Percentiles rank a stretch among this genome's conserved stretches.
These are phyloP conservation scores for Acanthopagrus latus DNA, from an alignment of 2,797 vertebrate genomes.

Conservation along the genomic window DNA sequence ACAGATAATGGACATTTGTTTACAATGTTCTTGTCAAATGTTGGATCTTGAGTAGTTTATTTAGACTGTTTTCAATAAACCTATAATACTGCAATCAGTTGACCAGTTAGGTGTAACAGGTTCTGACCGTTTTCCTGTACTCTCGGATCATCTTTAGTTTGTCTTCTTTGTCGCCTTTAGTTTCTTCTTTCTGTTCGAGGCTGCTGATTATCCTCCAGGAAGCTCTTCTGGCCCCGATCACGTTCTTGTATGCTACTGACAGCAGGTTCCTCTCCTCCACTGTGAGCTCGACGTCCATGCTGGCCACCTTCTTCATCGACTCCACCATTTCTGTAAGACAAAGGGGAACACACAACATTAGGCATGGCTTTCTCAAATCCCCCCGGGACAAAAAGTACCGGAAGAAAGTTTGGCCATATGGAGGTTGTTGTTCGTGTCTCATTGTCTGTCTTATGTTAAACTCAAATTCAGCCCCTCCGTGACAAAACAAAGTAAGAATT, in stretches of 20 bases:
- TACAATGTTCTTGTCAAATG: too few species aligned
- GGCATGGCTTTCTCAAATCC: background rate
- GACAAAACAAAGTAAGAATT: too few species aligned
- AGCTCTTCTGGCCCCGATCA: slow-evolving; percentile 96
- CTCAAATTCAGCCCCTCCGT: background rate
- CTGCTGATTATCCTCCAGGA: slow-evolving; percentile 99
- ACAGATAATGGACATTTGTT: background rate
- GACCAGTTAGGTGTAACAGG: background rate
- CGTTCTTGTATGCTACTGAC: slow-evolving; percentile 97
- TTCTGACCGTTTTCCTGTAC: slow-evolving; percentile 95
- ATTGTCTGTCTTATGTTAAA: background rate
- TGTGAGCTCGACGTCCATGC: slow-evolving; percentile 94
- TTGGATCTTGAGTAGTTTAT: background rate
- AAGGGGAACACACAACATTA: background rate
- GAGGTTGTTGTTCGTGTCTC: too few species aligned
- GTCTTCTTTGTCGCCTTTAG: slow-evolving; percentile 92
- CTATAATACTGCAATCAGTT: too few species aligned
- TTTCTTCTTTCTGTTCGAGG: slow-evolving; percentile 99
- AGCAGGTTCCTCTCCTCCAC: slow-evolving; percentile 98
- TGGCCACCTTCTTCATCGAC: slow-evolving; percentile 96
- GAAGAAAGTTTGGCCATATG: too few species aligned
- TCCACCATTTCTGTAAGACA: slow-evolving; percentile 94
- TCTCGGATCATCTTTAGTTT: slow-evolving; percentile 97
- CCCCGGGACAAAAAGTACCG: too few species aligned
- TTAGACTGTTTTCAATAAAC: background rate